A percentile compares a stretch with the other conserved stretches of the same genome.
Conservation (phyloP, 2,888 invertebrate species). For the Gastrophysa polygoni region DNA sequence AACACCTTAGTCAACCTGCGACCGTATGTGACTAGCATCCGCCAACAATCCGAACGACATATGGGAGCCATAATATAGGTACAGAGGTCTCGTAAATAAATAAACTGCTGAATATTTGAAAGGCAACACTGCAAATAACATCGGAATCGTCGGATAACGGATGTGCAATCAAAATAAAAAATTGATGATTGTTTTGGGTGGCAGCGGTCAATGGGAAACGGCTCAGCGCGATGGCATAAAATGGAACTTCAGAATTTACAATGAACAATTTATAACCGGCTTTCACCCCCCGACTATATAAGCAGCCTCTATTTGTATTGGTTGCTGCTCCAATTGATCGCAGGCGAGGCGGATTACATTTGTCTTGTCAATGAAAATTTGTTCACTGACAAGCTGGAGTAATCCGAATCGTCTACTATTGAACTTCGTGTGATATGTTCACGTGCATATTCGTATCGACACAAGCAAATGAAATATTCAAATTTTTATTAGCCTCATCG, state of each 20-base stretch:
- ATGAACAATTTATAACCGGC: constrained; percentile 21
- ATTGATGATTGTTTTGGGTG: constrained; percentile 18
- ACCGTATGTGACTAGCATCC: constrained; percentile 9
- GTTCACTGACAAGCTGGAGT: not conserved
- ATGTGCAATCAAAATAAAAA: constrained; percentile 29
- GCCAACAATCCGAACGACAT: constrained; percentile 12
- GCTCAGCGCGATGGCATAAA: constrained; percentile 9
- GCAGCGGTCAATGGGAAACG: constrained; percentile 11
- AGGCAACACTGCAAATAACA: constrained; percentile 22
- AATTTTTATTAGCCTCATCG: no score
- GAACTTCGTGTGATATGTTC: no score
- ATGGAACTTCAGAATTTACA: constrained; percentile 19
- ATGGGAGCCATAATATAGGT: constrained; percentile 21
- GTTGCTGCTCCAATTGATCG: not conserved
- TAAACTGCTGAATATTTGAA: constrained; percentile 28
- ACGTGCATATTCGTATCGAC: no score
- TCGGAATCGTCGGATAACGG: constrained; percentile 24
- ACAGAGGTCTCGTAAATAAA: constrained; percentile 24
- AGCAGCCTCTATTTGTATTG: constrained; percentile 5
- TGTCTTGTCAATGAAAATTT: not conserved
- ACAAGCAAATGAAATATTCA: not conserved
- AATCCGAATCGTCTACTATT: no score
- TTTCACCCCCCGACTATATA: constrained; percentile 8
- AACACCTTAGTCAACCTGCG: not conserved
- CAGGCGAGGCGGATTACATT: not conserved